These are phyloP conservation scores for Poeciliopsis gracilis DNA, from an alignment of 2,797 vertebrate species.

Conservation along the genomic window DNA sequence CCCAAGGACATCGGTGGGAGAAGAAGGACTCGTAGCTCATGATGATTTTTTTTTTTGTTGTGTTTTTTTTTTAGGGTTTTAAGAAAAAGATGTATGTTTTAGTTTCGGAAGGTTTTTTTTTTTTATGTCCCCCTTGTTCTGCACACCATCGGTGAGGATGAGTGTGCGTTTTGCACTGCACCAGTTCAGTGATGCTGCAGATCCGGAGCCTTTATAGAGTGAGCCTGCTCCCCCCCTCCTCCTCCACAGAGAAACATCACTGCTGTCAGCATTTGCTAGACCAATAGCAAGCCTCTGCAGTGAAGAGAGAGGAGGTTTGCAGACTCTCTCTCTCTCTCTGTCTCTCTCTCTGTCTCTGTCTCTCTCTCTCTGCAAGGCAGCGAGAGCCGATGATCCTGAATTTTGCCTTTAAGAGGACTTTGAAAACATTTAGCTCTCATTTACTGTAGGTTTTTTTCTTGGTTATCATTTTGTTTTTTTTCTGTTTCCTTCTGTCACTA, in stretches of 20 bases:
- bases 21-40: slow-evolving; percentile 81
- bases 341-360: too few species aligned
- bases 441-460: not conserved
- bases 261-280: slow-evolving; percentile 67
- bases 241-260: slow-evolving; percentile 55
- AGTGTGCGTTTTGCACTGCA: slow-evolving; percentile 84
- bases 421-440: not conserved
- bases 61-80: slow-evolving; percentile 54
- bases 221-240: slow-evolving; percentile 35
- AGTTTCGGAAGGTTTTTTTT: slow-evolving; percentile 59
- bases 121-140: slow-evolving; percentile 87
- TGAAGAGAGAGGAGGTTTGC: slow-evolving; percentile 62
- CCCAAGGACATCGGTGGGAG: slow-evolving; percentile 78
- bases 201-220: slow-evolving; percentile 79
- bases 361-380: slow-evolving; percentile 43
- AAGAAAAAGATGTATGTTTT: slow-evolving; percentile 71
- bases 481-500: not conserved
- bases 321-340: slow-evolving; percentile 63
- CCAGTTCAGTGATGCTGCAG: slow-evolving; percentile 86
- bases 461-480: not conserved
- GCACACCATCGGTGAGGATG: slow-evolving; percentile 85
- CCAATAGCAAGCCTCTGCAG: slow-evolving; percentile 81
- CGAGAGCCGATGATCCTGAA: slow-evolving; percentile 31
- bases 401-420: not conserved
- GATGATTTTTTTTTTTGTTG: slow-evolving; percentile 68